Evolutionary conservation across 2,888 invertebrate genomes (phyloP), one percentile per base, ranked within the genome.

Genomic region (Synergus laeviventris): DNA sequence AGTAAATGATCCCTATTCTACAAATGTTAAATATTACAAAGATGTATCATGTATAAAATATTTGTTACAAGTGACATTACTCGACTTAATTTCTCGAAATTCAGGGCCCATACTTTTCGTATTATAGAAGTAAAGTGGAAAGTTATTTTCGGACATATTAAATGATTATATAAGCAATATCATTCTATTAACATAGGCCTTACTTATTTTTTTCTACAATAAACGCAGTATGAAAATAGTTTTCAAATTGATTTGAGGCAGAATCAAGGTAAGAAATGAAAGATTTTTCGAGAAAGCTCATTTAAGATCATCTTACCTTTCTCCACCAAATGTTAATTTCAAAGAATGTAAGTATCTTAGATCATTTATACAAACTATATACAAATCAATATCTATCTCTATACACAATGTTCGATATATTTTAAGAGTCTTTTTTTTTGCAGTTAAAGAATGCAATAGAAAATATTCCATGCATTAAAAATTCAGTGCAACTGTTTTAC

Each of bases 331-430:
- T 56, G 31, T 49, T 31, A 56, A 21, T 70, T 70, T 49, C 16
- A 70, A 49, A 31, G 24, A 16, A 64, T 64, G 42, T 66, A 45
- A 24, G 24, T 66, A 66, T 45, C 24, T 66, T 66, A 66, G 42
- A 66, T 66, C 36, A 62, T 83, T 83, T 82, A 82, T 83, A 84
- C 83, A 85, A 82, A 78, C 80, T 85, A 84, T 84, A 81, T 84
- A 84, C 84, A 85, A 82, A 81, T 81, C 76, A 78, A 81, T 82
- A 78, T 75, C 75, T 76, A 78, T 83, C 76, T 75, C 59, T 79
- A 75, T 77, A 75, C 76, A 79, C 73, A 62, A 56, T 74, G 76
- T 61, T 77, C 62, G 16, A 77, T 76, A 60, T 78, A 70, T 70
- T n/a, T 62, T 73, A n/a, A 60, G 75, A 61, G 36, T 61, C 12